These are phyloP conservation scores for Oreocharis arfaki DNA, from an alignment of 2,113 vertebrate species.

Conservation along the genomic window DNA sequence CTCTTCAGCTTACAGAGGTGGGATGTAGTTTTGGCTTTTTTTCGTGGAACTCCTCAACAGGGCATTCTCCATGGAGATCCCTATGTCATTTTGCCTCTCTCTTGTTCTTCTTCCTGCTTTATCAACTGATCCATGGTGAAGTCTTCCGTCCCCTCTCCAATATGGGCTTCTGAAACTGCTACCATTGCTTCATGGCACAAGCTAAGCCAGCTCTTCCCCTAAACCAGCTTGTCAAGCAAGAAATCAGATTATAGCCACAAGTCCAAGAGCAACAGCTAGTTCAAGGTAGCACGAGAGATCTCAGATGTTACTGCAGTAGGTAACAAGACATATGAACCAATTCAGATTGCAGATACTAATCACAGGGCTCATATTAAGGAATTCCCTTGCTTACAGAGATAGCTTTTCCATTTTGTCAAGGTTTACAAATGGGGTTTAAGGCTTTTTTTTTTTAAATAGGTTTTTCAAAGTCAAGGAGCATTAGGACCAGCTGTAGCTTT, in stretches of 20 bases:
- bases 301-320: neutral
- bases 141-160: neutral
- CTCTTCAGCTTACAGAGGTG: neutral
- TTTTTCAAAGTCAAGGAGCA: neutral
- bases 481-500: neutral
- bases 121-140: neutral
- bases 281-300: neutral
- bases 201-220: neutral
- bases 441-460: neutral
- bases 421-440: neutral
- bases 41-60: neutral
- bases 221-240: neutral
- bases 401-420: neutral
- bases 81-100: neutral
- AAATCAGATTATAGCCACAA: neutral
- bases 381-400: fast-evolving
- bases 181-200: neutral
- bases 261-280: neutral
- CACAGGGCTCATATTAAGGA: neutral
- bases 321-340: neutral
- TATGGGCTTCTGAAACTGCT: neutral
- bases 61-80: neutral
- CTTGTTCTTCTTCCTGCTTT: neutral
- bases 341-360: neutral
- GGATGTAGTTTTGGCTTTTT: neutral